These are phyloP conservation scores for Eptatretus burgeri DNA, from an alignment of 2,113 vertebrate species.

Conservation along the genomic window DNA sequence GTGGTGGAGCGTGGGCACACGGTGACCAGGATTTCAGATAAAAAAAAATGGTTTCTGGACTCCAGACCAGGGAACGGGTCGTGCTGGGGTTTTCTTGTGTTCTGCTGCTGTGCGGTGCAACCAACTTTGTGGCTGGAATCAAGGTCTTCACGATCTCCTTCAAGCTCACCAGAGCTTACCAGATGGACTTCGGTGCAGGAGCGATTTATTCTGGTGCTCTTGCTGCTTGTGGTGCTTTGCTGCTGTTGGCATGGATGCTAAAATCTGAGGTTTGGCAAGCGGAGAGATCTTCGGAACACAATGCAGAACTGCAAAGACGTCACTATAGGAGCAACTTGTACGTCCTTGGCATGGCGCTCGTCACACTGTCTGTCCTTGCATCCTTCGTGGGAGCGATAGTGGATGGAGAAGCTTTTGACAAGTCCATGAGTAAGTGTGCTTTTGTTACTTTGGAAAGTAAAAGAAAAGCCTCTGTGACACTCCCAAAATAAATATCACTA, in stretches of 20 bases:
- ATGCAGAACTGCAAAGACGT: neutral
- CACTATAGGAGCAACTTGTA: neutral
- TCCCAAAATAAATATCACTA: too few relatives aligned
- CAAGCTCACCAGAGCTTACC: neutral
- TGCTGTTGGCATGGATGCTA: neutral
- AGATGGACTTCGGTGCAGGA: neutral
- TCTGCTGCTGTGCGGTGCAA: neutral
- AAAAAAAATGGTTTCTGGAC: neutral
- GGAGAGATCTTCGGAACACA: neutral
- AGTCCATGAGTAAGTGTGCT: neutral
- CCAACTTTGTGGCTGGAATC: neutral
- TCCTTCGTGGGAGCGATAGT: conserved; percentile 1
- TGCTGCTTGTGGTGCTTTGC: neutral
- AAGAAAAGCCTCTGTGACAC: too few relatives aligned
- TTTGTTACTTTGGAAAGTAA: too few relatives aligned
- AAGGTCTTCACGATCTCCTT: neutral
- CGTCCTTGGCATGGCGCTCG: conserved; percentile 2
- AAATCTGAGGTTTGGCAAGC: neutral
- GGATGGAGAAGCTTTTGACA: conserved; percentile 2
- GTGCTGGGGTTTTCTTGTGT: neutral
- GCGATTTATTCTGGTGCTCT: neutral
- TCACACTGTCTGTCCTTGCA: neutral
- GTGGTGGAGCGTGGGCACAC: too few relatives aligned
- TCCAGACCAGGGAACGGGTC: neutral
- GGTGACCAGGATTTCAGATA: too few relatives aligned